A percentile compares a stretch with the other conserved stretches of the same genome.
Conservation (phyloP, 2,888 invertebrate species). For the Euzetes globulus region DNA sequence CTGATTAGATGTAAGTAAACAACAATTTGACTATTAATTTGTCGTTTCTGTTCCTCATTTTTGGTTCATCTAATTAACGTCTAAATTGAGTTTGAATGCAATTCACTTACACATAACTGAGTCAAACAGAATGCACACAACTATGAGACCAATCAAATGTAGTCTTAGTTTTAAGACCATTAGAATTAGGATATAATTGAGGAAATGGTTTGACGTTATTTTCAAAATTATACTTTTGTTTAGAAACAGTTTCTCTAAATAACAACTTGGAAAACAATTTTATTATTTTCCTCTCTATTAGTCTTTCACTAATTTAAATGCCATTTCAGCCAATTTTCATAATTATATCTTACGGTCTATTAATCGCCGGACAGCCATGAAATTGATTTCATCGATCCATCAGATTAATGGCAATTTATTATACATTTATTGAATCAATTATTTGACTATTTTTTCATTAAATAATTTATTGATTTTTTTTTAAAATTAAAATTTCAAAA, state of each 20-base stretch:
- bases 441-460: too few relatives aligned
- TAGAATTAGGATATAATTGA: conserved; percentile 20
- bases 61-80: background rate
- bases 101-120: conserved; percentile 14
- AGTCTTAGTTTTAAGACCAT: conserved; percentile 19
- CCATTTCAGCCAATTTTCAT: background rate
- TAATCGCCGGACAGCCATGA: background rate
- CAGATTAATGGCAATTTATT: too few relatives aligned
- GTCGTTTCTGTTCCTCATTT: conserved; percentile 1
- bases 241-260: background rate
- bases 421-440: too few relatives aligned
- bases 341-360: conserved; percentile 9
- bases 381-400: conserved; percentile 1
- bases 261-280: background rate
- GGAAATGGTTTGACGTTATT: conserved; percentile 4
- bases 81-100: background rate
- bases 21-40: background rate
- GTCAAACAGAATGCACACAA: conserved; percentile 9
- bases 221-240: conserved; percentile 6
- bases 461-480: too few relatives aligned
- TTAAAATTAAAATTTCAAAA: too few relatives aligned
- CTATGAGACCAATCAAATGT: conserved; percentile 26
- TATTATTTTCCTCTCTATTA: background rate
- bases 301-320: background rate
- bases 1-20: background rate